A percentile compares a stretch with the other conserved stretches of the same genome.
These are phyloP conservation scores for Drosophila seguyi DNA, from an alignment of 1,140 invertebrate species.

Conservation along the genomic window DNA sequence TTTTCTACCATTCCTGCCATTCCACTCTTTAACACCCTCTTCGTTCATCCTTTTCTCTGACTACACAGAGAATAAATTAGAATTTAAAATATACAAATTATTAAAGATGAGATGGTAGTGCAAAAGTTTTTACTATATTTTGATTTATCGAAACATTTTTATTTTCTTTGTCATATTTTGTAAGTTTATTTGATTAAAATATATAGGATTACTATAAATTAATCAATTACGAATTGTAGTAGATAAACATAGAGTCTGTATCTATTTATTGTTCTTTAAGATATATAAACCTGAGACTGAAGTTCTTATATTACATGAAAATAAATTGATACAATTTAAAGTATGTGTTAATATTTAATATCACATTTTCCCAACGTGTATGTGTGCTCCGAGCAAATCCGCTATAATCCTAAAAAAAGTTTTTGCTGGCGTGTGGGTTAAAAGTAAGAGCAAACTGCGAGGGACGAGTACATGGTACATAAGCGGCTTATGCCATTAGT, in stretches of 20 bases:
- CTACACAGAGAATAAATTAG: not conserved
- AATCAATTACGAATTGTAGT: too few species aligned
- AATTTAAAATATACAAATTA: too few species aligned
- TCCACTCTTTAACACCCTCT: not conserved
- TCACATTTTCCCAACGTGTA: not conserved
- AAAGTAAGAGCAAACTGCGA: constrained; percentile 67
- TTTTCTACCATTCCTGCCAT: not conserved
- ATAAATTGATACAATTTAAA: too few species aligned
- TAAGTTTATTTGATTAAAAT: too few species aligned
- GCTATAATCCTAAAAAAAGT: constrained; percentile 70
- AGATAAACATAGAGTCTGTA: not conserved
- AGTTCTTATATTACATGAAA: not conserved
- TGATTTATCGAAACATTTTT: too few species aligned
- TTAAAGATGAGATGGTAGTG: too few species aligned
- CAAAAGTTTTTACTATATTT: too few species aligned
- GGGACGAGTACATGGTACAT: constrained; percentile 50
- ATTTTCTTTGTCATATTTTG: too few species aligned
- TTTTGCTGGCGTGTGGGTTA: constrained; percentile 61
- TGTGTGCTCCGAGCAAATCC: constrained; percentile 42
- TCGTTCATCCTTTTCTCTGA: not conserved
- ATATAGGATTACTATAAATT: too few species aligned
- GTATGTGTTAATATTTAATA: not conserved
- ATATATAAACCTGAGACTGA: too few species aligned
- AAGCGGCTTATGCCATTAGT: constrained; percentile 76
- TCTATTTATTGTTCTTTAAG: not conserved